Evolutionary conservation across 2,888 invertebrate genomes (phyloP).

Genomic region (Phorcus lineatus): DNA sequence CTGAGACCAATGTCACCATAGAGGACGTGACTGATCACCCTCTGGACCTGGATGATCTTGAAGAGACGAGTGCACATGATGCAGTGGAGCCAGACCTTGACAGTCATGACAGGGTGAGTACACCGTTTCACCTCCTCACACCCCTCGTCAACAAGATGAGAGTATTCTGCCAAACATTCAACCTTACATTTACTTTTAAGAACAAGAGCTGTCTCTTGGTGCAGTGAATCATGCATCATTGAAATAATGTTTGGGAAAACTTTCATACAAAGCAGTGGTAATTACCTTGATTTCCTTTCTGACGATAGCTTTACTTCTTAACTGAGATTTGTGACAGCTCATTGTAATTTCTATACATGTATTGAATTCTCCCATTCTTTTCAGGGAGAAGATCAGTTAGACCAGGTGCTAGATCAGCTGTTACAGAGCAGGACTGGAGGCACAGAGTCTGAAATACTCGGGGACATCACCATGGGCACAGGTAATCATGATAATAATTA

Average conservation of each 20-base stretch:
- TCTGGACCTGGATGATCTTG: constrained; percentile 53
- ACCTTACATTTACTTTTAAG: too few relatives aligned
- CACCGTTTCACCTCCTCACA: not conserved
- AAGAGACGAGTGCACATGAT: constrained; percentile 63
- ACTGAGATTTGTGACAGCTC: too few relatives aligned
- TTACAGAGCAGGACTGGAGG: constrained; percentile 76
- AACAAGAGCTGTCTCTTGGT: too few relatives aligned
- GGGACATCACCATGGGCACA: constrained; percentile 74
- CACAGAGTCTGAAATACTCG: constrained; percentile 71
- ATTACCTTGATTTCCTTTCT: too few relatives aligned
- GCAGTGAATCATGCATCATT: too few relatives aligned
- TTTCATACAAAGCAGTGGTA: too few relatives aligned
- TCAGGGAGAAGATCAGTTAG: constrained; percentile 78
- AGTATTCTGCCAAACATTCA: too few relatives aligned
- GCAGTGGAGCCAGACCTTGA: constrained; percentile 61
- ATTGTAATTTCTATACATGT: too few relatives aligned
- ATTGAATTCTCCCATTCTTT: not conserved
- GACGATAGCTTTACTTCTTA: too few relatives aligned
- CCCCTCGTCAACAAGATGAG: too few relatives aligned
- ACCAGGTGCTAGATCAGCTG: constrained; percentile 83
- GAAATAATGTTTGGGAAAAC: too few relatives aligned
- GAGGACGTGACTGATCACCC: constrained; percentile 66
- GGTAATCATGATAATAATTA: constrained; percentile 47
- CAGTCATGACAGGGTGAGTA: constrained; percentile 14
- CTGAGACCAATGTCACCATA: constrained; percentile 55